Base-by-base conservation (phyloP, 1,140 invertebrate species). In the Hermatobates lingyangjiaoensis region DNA sequence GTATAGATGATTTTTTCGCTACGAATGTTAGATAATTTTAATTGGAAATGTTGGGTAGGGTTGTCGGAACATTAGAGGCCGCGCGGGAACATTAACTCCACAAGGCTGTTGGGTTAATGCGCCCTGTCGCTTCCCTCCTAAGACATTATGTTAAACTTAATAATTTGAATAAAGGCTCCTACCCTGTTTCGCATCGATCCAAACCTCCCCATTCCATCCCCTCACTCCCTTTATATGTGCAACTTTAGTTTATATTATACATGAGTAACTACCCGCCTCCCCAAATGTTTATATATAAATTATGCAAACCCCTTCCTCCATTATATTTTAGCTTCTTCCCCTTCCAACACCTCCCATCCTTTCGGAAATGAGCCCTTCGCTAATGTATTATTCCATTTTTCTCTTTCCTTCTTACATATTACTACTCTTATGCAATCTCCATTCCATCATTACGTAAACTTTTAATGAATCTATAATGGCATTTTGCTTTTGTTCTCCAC, bases 131-230 rank as follows among this genome's bases (percentile, higher is more conserved):
- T n/a, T n/a, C n/a, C n/a, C n/a, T n/a, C n/a, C n/a, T n/a, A n/a
- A 23, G 38, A 30, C 52, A 53, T 53, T 53, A 53, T 53, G 52
- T 45, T 53, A 53, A 53, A 53, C 45, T 53, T 53, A 53, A 53
- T 53, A 53, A 53, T 53, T 53, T 53, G 52, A 53, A 53, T 53
- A 53, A 53, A 48, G 52, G 14, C 39, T 42, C 44, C 25, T 28
- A 25, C 12, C n/a, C 27, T 27, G 15, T 27, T 3, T 28, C 21
- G 4, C 27, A 48, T 44, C 45, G 21, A 27, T 26, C n/a, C n/a
- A n/a, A n/a, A n/a, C 51, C 24, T 27, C 12, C 34, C 39, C 7
- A 4, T n/a, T 14, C 24, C 25, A 24, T n/a, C 24, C 4, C 18
- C 24, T 26, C 39, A 42, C 46, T 20, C 18, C 14, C 39, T 42